Evolutionary conservation across 2,888 invertebrate species (phyloP), one percentile per base, ranked within the genome.

Genomic region (Acrocyrtus sp.): DNA sequence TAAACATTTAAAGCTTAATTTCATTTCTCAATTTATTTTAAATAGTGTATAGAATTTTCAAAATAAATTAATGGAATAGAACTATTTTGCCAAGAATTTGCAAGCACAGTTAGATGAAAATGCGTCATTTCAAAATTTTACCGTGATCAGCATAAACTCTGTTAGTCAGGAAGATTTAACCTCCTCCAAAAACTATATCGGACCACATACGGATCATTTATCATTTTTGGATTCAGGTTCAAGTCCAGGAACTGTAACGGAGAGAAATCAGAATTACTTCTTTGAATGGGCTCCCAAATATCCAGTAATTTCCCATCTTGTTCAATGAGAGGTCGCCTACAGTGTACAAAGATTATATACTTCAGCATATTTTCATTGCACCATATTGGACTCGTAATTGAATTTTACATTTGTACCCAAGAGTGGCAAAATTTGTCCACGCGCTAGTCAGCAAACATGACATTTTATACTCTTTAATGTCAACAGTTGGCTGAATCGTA

Each of bases 341-440:
- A 15, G 21, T 21, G 48, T 5, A 3, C 19, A 48, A 48, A 21
- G 19, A 21, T 8, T 48, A 22, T 48, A 2, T 22, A n/a, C n/a
- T n/a, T n/a, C n/a, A n/a, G n/a, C n/a, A n/a, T n/a, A n/a, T n/a
- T n/a, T n/a, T n/a, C n/a, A n/a, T n/a, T n/a, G n/a, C n/a, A n/a
- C n/a, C n/a, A n/a, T n/a, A n/a, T n/a, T n/a, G n/a, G n/a, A n/a
- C n/a, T n/a, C n/a, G n/a, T n/a, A n/a, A n/a, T n/a, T n/a, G n/a
- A n/a, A n/a, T n/a, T n/a, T n/a, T n/a, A n/a, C n/a, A n/a, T n/a
- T n/a, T 19, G 3, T 63, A 76, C 76, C 76, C 76, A 51, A 51
- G 56, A 24, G 56, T 57, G 1, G 76, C 76, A 72, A 77, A 77
- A 53, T 77, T 77, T 5, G 74, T 45, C 74, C 72, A 72, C 26